Conservation (phyloP, 1,140 invertebrate species). For the Neomicropteryx cornuta region DNA sequence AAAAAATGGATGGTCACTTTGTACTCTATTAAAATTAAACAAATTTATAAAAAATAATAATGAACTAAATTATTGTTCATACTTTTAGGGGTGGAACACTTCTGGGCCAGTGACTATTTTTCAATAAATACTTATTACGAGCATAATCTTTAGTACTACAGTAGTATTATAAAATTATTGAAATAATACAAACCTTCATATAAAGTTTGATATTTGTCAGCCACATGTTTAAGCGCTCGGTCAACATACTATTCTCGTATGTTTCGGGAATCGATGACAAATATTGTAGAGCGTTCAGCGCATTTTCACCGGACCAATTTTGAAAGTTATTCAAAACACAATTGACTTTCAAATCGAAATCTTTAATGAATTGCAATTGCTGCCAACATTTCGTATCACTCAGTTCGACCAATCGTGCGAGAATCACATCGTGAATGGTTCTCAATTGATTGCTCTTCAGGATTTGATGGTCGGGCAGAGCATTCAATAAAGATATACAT, state of each 20-base stretch:
- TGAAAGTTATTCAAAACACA: constrained; percentile 30
- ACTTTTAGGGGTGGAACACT: too few relatives aligned
- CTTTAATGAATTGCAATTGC: constrained; percentile 31
- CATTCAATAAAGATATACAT: constrained; percentile 31
- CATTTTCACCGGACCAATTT: constrained; percentile 32
- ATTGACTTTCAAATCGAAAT: constrained; percentile 28
- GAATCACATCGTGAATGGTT: constrained; percentile 31
- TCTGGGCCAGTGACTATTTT: too few relatives aligned
- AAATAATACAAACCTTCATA: constrained; percentile 25
- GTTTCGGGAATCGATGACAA: constrained; percentile 23
- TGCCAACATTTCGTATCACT: constrained; percentile 33
- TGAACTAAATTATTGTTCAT: neutral
- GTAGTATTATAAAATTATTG: too few relatives aligned
- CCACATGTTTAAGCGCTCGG: constrained; percentile 32
- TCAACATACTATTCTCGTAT: constrained; percentile 25
- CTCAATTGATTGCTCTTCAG: constrained; percentile 26
- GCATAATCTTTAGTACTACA: too few relatives aligned
- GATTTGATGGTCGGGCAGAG: constrained; percentile 29
- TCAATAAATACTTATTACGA: too few relatives aligned
- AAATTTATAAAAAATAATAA: constrained; percentile 1
- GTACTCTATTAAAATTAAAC: constrained; percentile 2
- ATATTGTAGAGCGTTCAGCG: constrained; percentile 32
- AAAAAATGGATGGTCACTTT: constrained; percentile 2
- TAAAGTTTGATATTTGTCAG: constrained; percentile 34
- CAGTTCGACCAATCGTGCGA: constrained; percentile 33